Base-by-base conservation (phyloP, 2,888 invertebrate species). In the Agriopis leucophaearia region DNA sequence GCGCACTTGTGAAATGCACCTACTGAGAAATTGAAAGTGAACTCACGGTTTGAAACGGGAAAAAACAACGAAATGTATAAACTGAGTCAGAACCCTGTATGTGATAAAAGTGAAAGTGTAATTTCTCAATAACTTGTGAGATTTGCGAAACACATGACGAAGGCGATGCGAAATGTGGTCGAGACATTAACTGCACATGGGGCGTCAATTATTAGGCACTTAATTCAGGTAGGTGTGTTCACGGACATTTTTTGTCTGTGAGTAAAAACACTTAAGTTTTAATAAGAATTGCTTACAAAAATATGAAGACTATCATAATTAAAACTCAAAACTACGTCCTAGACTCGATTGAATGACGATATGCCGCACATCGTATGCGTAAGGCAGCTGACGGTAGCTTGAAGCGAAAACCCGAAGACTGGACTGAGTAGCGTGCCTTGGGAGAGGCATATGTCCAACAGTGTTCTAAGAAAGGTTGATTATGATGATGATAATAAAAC, bases 131-230 rank as follows among this genome's bases (percentile, higher is more conserved):
- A 73, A 60, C 61, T 68, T 67, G 66, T 59, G 64, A 75, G 68
- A 69, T 73, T 81, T 81, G 79, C 79, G 80, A 83, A 82, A 85
- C 78, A 76, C 71, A 75, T 77, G 78, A 74, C 76, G 78, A 78
- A 78, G 78, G 78, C 74, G 73, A 78, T 79, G 78, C 73, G 74
- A 78, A 80, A 79, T 74, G 78, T 83, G 81, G 82, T 81, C 78
- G 76, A 79, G 78, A 78, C 79, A 78, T 83, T 83, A 82, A 76
- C 71, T 75, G 64, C 74, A 63, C 74, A 64, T 54, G 72, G 66
- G 71, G 70, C 69, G 75, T 71, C 69, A 74, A 77, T 75, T 74
- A 77, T 55, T 63, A 61, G 58, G 50, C 60, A 68, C 57, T 40
- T 69, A 67, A 40, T 40, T 60, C 64, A 59, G 57, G 64, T 67